Evolutionary conservation across 2,888 invertebrate species (phyloP).

Genomic region (Oscheius sp.): DNA sequence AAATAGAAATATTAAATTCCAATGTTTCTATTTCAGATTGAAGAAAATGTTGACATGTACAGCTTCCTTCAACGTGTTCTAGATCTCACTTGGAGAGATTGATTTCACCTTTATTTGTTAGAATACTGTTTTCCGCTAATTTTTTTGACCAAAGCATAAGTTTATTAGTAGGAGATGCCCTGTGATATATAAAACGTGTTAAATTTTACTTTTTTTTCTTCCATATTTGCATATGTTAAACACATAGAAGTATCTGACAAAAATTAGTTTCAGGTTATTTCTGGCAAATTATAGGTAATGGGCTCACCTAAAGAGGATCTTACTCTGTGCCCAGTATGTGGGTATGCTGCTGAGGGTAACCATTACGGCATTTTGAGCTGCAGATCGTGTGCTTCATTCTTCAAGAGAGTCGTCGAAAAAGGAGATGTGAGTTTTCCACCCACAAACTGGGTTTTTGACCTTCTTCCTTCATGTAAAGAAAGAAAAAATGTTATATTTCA

Average conservation of each 20-base stretch:
- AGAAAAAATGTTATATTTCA: neutral
- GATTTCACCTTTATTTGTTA: neutral
- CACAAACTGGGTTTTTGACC: neutral
- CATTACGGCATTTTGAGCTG: constrained; percentile 68
- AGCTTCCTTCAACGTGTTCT: constrained; percentile 85
- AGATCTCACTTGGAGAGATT: constrained; percentile 79
- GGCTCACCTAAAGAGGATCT: constrained; percentile 11
- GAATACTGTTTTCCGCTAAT: neutral
- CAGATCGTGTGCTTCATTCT: constrained; percentile 63
- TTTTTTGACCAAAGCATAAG: neutral
- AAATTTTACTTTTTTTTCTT: neutral
- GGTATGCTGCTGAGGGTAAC: constrained; percentile 66
- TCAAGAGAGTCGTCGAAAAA: constrained; percentile 67
- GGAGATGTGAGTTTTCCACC: constrained; percentile 45
- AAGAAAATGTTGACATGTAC: constrained; percentile 90
- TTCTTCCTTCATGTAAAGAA: neutral
- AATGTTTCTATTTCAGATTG: constrained; percentile 80
- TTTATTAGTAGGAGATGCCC: neutral
- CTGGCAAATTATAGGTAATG: constrained; percentile 14
- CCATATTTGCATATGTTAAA: neutral
- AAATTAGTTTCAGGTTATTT: neutral
- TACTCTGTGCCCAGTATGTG: constrained; percentile 59
- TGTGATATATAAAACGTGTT: neutral
- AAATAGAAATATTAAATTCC: no score
- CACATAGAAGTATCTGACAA: neutral